Evolutionary conservation across 1,140 invertebrate genomes (phyloP), one percentile per base, ranked within the genome.

Genomic region (Contarinia nasturtii): DNA sequence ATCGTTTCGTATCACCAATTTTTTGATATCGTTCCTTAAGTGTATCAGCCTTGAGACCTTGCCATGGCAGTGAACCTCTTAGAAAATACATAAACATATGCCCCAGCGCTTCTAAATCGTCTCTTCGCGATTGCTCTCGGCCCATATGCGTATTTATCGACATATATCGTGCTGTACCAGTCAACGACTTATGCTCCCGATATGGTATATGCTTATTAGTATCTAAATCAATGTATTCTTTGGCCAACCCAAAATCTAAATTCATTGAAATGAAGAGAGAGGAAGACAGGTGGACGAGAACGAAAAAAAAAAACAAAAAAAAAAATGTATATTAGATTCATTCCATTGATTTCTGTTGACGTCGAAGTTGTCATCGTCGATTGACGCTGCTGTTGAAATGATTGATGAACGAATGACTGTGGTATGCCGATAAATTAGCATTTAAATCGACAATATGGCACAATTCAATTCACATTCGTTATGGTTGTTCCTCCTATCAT

Each of bases 1-100:
- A 87, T 58, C 93, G 75, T 69, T 99, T 99, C 50, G 93, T 98
- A 68, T 99, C 95, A 53, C 95, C 94, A 64, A 99, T 99, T 75
- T 98, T 98, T 73, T 98, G 92, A 74, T 99, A 99, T 63, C 95
- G 77, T 71, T 99, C 95, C 72, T 98, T 98, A 53, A 98, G 73
- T 57, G 93, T 98, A 67, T 98, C 93, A 52, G 96, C 96, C 74
- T 98, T 98, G 56, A 99, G 75, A 53, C 96, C 96, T 74, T 99
- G 95, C 96, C 96, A 99, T 48, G 96, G 96, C 65, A 99, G 75
- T 62, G 89, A 95, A 54, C 95, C 95, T 59, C 94, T 76, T 61
- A 98, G 74, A 72, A 99, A 99, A 74, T 99, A 98, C 94, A 99
- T 98, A 73, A 99, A 98, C 94, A 99, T 98, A 73, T 99, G 94